Conservation (phyloP, 2,888 invertebrate genomes). For the Leucophenga maculata region DNA sequence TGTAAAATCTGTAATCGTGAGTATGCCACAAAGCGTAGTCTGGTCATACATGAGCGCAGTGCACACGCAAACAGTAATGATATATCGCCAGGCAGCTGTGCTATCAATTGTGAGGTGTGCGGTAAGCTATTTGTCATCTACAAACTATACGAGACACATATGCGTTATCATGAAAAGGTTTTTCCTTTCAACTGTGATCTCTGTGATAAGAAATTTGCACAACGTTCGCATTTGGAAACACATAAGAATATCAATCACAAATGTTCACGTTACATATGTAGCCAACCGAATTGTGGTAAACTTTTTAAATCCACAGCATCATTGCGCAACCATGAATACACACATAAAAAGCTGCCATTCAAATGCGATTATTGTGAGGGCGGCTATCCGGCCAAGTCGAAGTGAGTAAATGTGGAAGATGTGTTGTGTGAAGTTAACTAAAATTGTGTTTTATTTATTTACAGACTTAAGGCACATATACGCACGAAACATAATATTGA, state of each 20-base stretch:
- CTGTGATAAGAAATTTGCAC: constrained; percentile 58
- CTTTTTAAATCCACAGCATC: constrained; percentile 59
- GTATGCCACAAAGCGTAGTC: constrained; percentile 58
- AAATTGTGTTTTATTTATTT: background rate
- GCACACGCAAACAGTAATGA: background rate
- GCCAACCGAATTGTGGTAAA: constrained; percentile 52
- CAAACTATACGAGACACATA: constrained; percentile 58
- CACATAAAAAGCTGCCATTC: constrained; percentile 58
- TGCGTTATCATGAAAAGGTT: constrained; percentile 56
- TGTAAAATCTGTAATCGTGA: constrained; percentile 45
- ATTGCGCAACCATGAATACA: constrained; percentile 57
- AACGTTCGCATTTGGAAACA: constrained; percentile 56
- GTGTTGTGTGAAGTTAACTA: background rate
- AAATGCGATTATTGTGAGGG: constrained; percentile 54
- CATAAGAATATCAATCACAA: constrained; percentile 57
- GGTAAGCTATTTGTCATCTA: constrained; percentile 55
- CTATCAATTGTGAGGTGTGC: constrained; percentile 46
- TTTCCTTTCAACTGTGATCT: constrained; percentile 58
- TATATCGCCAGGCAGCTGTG: background rate
- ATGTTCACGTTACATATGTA: constrained; percentile 53
- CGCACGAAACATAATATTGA: constrained; percentile 50
- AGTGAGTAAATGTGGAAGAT: constrained; percentile 44
- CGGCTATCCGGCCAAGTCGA: constrained; percentile 57
- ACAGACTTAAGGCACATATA: constrained; percentile 53
- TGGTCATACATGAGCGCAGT: constrained; percentile 51